Percentiles rank a stretch among this genome's conserved stretches.
These are phyloP conservation scores for Schrankia costaestrigalis DNA, from an alignment of 2,888 invertebrate species.

Conservation along the genomic window DNA sequence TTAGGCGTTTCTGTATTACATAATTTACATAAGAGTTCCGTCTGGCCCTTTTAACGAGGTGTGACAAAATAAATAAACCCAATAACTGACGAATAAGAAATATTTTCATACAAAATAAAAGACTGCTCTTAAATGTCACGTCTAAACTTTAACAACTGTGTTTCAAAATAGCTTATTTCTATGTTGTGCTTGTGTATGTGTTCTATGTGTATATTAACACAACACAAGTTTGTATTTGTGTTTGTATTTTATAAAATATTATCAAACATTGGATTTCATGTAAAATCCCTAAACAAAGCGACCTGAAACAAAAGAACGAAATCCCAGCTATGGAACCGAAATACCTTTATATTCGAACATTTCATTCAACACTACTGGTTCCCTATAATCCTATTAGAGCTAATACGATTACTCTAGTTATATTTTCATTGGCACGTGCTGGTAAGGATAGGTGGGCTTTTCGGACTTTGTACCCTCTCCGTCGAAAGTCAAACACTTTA, in stretches of 20 bases:
- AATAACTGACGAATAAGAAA: too few relatives aligned
- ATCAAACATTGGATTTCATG: slow-evolving; percentile 16
- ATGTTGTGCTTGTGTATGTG: too few relatives aligned
- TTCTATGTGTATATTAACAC: too few relatives aligned
- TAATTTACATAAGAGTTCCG: too few relatives aligned
- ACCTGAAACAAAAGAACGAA: slow-evolving; percentile 27
- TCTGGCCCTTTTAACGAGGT: too few relatives aligned
- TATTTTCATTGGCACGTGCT: slow-evolving; percentile 16
- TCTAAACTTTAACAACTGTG: too few relatives aligned
- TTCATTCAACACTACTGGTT: slow-evolving; percentile 21
- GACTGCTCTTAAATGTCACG: too few relatives aligned
- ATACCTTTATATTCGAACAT: slow-evolving; percentile 20
- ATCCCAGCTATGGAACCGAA: slow-evolving; percentile 16
- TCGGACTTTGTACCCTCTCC: slow-evolving; percentile 6
- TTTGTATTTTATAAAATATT: slow-evolving; percentile 14
- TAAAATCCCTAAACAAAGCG: slow-evolving; percentile 27
- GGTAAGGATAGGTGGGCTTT: slow-evolving; percentile 1
- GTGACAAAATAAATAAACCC: too few relatives aligned
- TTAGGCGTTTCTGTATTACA: too few relatives aligned
- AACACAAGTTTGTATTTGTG: too few relatives aligned
- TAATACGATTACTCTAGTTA: slow-evolving; percentile 32
- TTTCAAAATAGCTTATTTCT: too few relatives aligned
- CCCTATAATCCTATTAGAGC: slow-evolving; percentile 28
- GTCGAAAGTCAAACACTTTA: slow-evolving; percentile 22
- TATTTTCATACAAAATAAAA: too few relatives aligned